A percentile compares a stretch with the other conserved stretches of the same genome.
Conservation (phyloP, 2,113 vertebrate species). For the Lasiurus cinereus region DNA sequence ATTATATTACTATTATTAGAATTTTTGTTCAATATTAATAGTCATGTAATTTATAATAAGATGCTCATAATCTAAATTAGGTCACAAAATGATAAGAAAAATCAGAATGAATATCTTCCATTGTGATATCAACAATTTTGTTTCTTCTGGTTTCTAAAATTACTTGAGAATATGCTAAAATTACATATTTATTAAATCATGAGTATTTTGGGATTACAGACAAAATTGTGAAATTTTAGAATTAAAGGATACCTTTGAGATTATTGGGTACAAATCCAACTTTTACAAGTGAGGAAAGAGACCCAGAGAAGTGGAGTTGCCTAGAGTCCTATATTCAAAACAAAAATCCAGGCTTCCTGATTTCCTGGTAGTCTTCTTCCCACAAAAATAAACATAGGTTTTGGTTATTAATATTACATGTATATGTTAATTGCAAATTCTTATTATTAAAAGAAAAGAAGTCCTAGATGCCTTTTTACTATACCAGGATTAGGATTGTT, state of each 20-base stretch:
- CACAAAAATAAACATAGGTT: neutral
- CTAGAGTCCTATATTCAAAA: neutral
- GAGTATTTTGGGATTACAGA: neutral
- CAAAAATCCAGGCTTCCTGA: neutral
- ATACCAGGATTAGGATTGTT: neutral
- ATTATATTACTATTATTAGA: conserved; percentile 1
- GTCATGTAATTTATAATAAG: conserved; percentile 20
- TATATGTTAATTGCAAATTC: neutral
- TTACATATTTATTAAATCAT: neutral
- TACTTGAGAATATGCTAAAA: conserved; percentile 7
- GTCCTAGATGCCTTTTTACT: neutral
- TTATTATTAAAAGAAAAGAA: conserved; percentile 11
- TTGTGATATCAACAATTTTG: neutral
- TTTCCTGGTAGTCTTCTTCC: neutral
- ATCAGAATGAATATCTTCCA: neutral
- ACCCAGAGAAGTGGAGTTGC: neutral
- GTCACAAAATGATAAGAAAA: conserved; percentile 15
- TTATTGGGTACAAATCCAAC: neutral
- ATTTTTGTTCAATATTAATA: conserved; percentile 23
- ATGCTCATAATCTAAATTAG: conserved; percentile 47
- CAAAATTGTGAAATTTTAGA: conserved; percentile 26
- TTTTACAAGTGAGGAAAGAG: conserved; percentile 18
- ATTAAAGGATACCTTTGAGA: neutral
- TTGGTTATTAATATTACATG: neutral
- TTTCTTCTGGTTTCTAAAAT: conserved; percentile 44